Conservation (phyloP, 2,113 vertebrate species). For the Lophotis ruficrista region DNA sequence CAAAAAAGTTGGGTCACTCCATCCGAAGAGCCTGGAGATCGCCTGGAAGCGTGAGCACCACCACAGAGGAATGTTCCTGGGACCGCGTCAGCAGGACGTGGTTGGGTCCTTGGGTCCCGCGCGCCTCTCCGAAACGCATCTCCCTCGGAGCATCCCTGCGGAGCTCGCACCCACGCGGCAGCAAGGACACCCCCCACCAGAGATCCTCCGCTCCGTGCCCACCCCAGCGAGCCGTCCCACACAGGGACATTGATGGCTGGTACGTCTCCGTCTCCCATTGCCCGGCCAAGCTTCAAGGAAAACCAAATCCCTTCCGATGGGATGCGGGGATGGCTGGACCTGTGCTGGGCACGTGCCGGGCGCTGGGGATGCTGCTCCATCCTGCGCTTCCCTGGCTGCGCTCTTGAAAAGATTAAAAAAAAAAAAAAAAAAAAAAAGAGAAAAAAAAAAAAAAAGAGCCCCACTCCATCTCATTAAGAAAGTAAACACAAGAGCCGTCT, state of each 20-base stretch:
- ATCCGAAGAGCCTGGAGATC: fast-evolving
- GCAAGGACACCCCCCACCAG: not conserved
- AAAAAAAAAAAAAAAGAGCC: constrained; percentile 59
- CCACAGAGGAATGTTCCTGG: fast-evolving
- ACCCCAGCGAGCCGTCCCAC: not conserved
- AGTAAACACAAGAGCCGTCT: constrained; percentile 99
- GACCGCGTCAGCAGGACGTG: no score
- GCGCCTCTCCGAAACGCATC: not conserved
- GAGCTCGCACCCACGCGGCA: fast-evolving
- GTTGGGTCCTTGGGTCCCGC: not conserved
- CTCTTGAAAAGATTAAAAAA: constrained; percentile 74
- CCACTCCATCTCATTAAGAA: constrained; percentile 99
- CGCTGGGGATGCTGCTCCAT: not conserved
- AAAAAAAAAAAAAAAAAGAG: no score
- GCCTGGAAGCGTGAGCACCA: fast-evolving
- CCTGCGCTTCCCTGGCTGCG: constrained; percentile 35
- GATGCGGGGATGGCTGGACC: not conserved
- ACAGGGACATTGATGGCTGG: fast-evolving
- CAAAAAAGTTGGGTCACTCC: not conserved
- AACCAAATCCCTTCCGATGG: fast-evolving
- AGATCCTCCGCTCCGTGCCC: not conserved
- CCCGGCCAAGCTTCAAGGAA: not conserved
- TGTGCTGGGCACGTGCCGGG: not conserved
- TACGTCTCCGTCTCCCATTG: fast-evolving
- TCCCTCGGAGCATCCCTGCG: not conserved